Percentiles rank a stretch among this genome's conserved stretches.
phyloP scores from a whole-genome alignment of 2,797 vertebrate genomes.

The Gobio occitaniae region DNA sequence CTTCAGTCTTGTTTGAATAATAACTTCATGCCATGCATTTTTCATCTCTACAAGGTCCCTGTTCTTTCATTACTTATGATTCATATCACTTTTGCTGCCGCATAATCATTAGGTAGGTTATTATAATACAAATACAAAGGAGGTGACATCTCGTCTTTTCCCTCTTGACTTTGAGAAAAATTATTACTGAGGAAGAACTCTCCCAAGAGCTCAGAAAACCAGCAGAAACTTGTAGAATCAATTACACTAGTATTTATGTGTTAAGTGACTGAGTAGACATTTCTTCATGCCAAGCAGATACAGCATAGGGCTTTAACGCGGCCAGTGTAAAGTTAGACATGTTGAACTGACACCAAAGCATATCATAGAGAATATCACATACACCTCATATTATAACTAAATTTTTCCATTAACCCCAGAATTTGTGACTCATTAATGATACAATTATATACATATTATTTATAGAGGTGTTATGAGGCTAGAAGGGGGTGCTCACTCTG shows the following conservation, averaged over 20 bases:
- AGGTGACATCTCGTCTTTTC: slow-evolving; percentile 25
- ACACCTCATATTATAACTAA: not conserved
- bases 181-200: not conserved
- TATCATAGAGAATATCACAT: not conserved
- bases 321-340: not conserved
- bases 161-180: slow-evolving; percentile 14
- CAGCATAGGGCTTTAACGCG: not conserved
- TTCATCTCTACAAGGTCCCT: slow-evolving; percentile 17
- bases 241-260: not conserved
- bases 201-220: not conserved
- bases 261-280: not conserved
- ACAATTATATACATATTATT: not conserved
- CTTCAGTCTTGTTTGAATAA: slow-evolving; percentile 74
- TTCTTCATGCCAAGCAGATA: not conserved
- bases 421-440: not conserved
- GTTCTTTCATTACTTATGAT: slow-evolving; percentile 57
- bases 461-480: not conserved
- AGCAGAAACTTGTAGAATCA: not conserved
- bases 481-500: no score
- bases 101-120: slow-evolving; percentile 54
- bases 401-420: not conserved
- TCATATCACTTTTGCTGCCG: slow-evolving; percentile 43
- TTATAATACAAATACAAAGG: slow-evolving; percentile 45
- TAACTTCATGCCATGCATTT: slow-evolving; percentile 61
- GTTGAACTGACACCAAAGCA: not conserved